Percentiles rank a stretch among this genome's conserved stretches.
phyloP scores from a whole-genome alignment of 1,140 invertebrate species.

The Colletes gigas region DNA sequence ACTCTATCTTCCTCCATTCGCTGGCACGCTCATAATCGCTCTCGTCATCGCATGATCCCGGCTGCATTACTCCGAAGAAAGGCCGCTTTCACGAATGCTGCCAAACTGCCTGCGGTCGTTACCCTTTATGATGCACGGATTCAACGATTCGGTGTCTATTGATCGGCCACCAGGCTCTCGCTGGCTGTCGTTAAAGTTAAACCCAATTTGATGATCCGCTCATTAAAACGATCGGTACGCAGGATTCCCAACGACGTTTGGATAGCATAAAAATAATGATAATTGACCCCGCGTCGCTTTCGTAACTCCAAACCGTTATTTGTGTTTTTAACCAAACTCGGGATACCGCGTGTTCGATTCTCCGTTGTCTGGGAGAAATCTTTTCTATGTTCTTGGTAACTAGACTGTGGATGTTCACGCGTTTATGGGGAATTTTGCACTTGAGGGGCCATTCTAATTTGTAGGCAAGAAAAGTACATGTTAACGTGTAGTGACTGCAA shows the following conservation, averaged over 20 bases:
- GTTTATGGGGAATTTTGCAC: too few species aligned
- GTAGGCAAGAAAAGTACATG: too few species aligned
- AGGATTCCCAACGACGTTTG: background rate
- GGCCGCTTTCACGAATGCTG: constrained; percentile 57
- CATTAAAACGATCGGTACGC: background rate
- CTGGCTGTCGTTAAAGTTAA: background rate
- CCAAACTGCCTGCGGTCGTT: constrained; percentile 47
- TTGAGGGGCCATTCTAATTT: too few species aligned
- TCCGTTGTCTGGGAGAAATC: too few species aligned
- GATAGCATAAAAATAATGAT: constrained; percentile 15
- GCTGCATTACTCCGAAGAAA: constrained; percentile 57
- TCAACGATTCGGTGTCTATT: constrained; percentile 25
- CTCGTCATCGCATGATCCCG: constrained; percentile 62
- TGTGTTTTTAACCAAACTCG: too few species aligned
- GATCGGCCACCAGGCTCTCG: constrained; percentile 7
- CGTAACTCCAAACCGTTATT: background rate
- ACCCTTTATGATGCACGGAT: constrained; percentile 34
- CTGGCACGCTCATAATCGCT: constrained; percentile 49
- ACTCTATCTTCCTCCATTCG: constrained; percentile 51
- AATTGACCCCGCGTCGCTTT: background rate
- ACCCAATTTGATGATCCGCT: constrained; percentile 3
- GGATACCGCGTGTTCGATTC: too few species aligned
- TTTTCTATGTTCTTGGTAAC: too few species aligned
- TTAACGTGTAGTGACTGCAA: background rate
- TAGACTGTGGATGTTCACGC: too few species aligned